Base-by-base conservation (phyloP, 2,888 invertebrate genomes). In the Alcis repandata region DNA sequence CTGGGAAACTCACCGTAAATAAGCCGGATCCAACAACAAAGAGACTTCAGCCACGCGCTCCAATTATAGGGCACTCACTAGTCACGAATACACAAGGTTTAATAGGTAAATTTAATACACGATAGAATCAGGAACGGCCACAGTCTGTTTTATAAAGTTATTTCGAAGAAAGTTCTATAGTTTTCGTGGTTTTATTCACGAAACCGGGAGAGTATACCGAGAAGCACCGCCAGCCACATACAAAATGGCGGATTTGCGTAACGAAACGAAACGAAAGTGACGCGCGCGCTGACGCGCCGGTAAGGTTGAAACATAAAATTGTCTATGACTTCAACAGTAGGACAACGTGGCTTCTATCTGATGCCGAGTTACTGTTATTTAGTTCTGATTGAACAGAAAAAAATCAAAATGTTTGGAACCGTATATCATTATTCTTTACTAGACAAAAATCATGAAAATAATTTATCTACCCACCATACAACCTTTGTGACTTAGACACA, bases 211-310 rank as follows among this genome's bases (percentile, higher is more conserved):
- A 89, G 86, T 89, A 85, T 86, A 87, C 84, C 89, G 84, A 85
- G 87, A 89, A 89, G 89, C 90, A 91, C 93, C 91, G 92, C 93
- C 92, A 91, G 91, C 92, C 87, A 91, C 92, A 90, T 92, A 92
- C 93, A 94, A 94, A 94, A 94, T 94, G 93, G 93, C 93, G 93
- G 93, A 92, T 91, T 90, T 88, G 89, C 89, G 91, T 89, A 91
- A 90, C 86, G 89, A 88, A 90, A 90, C 87, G 90, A 90, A 90
- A 90, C 87, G 90, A 90, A 90, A 91, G 91, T 91, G 92, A 92
- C 92, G 92, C 92, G 91, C 86, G 92, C 92, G 91, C 86, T 89
- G 90, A 90, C 88, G 89, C 90, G 90, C 90, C 87, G 88, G 86
- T 83, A 84, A 70, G 62, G 72, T 78, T 78, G 72, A 73, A 68